phyloP scores from a whole-genome alignment of 2,113 vertebrate genomes.

The Sula dactylatra region DNA sequence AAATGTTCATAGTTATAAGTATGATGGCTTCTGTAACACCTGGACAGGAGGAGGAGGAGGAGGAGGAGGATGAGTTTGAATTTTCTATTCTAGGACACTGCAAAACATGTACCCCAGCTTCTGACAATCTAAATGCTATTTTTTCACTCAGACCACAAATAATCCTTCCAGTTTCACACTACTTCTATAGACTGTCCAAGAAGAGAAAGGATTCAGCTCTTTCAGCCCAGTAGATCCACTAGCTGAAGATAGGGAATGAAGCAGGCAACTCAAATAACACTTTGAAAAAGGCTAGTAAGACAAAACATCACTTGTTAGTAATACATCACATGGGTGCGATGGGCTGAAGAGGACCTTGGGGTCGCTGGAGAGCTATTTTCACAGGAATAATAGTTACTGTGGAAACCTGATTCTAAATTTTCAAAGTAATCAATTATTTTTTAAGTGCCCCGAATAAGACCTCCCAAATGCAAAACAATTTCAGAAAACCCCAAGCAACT shows the following conservation, averaged over 20 bases:
- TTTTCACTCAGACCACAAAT: background rate
- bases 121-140: background rate
- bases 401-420: background rate
- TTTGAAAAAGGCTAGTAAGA: background rate
- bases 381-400: background rate
- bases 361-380: background rate
- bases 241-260: background rate
- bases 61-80: background rate
- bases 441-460: background rate
- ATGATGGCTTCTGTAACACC: background rate
- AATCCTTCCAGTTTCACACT: background rate
- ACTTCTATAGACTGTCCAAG: background rate
- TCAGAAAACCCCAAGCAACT: background rate
- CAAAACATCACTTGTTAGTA: background rate
- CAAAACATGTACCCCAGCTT: background rate
- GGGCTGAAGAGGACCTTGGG: background rate
- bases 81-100: background rate
- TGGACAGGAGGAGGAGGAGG: background rate
- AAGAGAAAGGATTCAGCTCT: background rate
- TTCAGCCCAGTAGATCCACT: background rate
- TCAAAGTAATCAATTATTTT: background rate
- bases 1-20: background rate
- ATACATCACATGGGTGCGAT: fast-evolving
- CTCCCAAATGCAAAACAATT: background rate
- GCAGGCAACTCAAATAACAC: background rate